Conservation (phyloP, 2,888 invertebrate species). For the Julus scandinavius region DNA sequence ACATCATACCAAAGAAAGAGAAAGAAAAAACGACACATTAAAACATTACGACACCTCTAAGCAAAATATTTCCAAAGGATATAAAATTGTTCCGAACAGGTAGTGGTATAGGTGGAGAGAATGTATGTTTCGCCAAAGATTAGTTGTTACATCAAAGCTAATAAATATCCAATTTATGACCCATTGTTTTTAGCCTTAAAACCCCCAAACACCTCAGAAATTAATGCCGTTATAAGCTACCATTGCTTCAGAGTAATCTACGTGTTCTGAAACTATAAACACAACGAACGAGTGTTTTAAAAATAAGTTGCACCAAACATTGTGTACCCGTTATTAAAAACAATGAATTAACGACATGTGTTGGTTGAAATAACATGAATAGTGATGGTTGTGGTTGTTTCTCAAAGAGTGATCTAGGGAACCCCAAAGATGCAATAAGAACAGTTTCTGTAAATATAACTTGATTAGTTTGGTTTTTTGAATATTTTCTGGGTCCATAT, state of each 20-base stretch:
- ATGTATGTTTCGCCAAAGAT: neutral
- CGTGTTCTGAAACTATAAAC: neutral
- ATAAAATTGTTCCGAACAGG: neutral
- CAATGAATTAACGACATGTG: too few species aligned
- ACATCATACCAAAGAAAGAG: too few species aligned
- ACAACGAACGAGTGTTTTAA: neutral
- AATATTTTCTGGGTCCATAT: too few species aligned
- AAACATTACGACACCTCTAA: too few species aligned
- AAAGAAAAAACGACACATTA: too few species aligned
- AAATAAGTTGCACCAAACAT: neutral
- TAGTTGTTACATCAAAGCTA: neutral
- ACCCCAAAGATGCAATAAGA: too few species aligned
- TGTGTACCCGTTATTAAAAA: neutral
- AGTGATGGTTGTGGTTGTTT: too few species aligned
- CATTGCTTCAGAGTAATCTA: neutral
- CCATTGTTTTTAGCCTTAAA: slow-evolving; percentile 17
- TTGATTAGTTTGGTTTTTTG: too few species aligned
- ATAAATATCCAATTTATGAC: slow-evolving; percentile 1
- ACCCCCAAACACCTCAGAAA: neutral
- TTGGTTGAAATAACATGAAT: too few species aligned
- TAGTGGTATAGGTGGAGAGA: neutral
- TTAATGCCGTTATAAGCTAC: neutral
- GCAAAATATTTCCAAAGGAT: too few species aligned
- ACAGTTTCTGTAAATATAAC: too few species aligned
- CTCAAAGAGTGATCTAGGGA: too few species aligned